Conservation (phyloP, 2,113 vertebrate species). For the Aspidoscelis tigris region DNA sequence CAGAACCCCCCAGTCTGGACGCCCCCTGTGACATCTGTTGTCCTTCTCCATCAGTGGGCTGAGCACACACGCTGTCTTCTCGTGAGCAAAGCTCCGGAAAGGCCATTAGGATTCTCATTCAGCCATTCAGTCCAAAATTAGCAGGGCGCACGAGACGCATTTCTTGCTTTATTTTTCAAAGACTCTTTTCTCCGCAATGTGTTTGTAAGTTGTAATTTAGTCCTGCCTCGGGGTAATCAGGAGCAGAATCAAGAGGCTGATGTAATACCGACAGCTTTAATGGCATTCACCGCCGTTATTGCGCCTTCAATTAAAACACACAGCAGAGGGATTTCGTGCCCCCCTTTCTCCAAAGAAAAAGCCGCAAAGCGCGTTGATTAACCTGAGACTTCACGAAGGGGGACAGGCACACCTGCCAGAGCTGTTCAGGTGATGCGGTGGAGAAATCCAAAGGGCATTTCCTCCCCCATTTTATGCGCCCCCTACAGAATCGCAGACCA, state of each 20-base stretch:
- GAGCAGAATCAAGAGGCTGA: slow-evolving; percentile 36
- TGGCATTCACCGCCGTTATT: slow-evolving; percentile 47
- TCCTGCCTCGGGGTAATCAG: slow-evolving; percentile 51
- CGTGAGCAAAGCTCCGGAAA: slow-evolving; percentile 30
- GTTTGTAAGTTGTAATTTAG: slow-evolving; percentile 48
- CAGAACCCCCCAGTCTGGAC: too few relatives aligned
- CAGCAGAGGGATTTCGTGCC: not conserved
- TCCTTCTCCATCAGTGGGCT: not conserved
- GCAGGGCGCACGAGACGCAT: slow-evolving; percentile 12
- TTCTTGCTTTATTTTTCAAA: slow-evolving; percentile 8
- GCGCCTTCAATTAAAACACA: slow-evolving; percentile 60
- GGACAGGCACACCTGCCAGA: not conserved
- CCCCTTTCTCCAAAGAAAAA: not conserved
- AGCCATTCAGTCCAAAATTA: slow-evolving; percentile 50
- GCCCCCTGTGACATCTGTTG: not conserved
- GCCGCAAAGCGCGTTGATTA: not conserved
- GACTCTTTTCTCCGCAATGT: slow-evolving; percentile 32
- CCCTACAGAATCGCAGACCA: too few relatives aligned
- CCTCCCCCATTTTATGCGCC: too few relatives aligned
- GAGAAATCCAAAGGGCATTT: too few relatives aligned
- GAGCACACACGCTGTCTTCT: not conserved
- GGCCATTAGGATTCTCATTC: slow-evolving; percentile 41
- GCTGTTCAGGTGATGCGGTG: too few relatives aligned
- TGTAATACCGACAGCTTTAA: slow-evolving; percentile 49
- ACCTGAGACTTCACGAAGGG: not conserved